These are phyloP conservation scores for Mylabris sibirica DNA, from an alignment of 2,888 invertebrate species.

Conservation along the genomic window DNA sequence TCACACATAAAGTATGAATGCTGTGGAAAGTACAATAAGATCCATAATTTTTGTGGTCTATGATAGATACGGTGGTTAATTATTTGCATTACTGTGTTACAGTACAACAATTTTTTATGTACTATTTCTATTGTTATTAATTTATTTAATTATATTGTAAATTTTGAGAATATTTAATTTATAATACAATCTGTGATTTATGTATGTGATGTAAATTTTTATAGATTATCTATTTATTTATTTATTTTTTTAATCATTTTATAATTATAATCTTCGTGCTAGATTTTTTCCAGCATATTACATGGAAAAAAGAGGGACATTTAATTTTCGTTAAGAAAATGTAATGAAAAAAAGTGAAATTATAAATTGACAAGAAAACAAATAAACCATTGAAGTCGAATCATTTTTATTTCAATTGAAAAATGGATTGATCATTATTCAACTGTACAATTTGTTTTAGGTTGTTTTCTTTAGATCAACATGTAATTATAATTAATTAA, in stretches of 20 bases:
- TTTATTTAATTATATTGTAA: no score
- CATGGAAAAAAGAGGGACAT: not conserved
- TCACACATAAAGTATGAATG: no score
- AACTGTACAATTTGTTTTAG: slow-evolving; percentile 6
- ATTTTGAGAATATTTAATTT: no score
- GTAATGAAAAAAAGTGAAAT: not conserved
- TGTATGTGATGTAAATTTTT: no score
- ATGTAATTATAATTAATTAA: not conserved
- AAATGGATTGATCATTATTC: not conserved
- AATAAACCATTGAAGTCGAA: slow-evolving; percentile 12
- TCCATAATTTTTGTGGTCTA: not conserved
- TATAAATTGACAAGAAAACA: not conserved
- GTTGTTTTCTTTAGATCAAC: slow-evolving; percentile 1
- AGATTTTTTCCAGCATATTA: not conserved
- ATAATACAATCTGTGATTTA: no score
- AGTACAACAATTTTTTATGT: no score
- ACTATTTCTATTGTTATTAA: no score
- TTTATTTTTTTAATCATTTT: no score
- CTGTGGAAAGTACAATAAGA: not conserved
- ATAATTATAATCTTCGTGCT: not conserved
- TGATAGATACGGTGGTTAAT: no score
- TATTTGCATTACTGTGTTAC: no score
- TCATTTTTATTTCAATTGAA: slow-evolving; percentile 8
- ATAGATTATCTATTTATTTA: no score
- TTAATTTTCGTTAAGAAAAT: not conserved